These are phyloP conservation scores for Ibycter americanus DNA, from an alignment of 2,797 vertebrate species.

Conservation along the genomic window DNA sequence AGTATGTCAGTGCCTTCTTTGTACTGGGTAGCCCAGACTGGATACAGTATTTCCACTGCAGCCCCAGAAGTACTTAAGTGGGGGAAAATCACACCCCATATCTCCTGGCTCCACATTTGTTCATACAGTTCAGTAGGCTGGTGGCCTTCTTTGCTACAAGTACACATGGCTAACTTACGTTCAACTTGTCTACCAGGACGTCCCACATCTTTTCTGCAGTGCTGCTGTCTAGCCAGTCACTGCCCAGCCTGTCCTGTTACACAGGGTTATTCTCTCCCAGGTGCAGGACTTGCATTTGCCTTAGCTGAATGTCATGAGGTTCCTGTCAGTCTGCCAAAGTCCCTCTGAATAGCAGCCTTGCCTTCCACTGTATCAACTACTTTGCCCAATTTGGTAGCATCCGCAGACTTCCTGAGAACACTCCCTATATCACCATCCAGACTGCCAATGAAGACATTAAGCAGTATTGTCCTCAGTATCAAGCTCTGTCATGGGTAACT, in stretches of 20 bases:
- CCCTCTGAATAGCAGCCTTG: not conserved
- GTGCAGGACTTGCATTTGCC: not conserved
- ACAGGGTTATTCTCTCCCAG: not conserved
- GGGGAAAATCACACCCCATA: not conserved
- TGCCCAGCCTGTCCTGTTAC: not conserved
- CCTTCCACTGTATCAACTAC: not conserved
- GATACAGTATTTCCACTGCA: not conserved
- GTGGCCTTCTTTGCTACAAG: not conserved
- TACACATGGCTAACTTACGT: rapidly evolving
- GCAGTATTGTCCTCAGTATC: not conserved
- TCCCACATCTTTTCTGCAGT: not conserved
- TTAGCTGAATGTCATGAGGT: not conserved
- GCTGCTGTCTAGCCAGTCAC: not conserved
- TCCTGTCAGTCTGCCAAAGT: not conserved
- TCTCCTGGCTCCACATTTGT: not conserved
- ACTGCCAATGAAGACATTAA: not conserved
- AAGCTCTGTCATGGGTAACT: not conserved
- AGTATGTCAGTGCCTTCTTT: not conserved
- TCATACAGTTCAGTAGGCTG: not conserved
- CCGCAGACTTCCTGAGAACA: not conserved
- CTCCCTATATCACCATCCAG: not conserved
- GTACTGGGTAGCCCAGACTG: not conserved
- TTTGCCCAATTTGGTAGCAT: not conserved
- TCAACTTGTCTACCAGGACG: not conserved
- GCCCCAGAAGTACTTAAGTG: not conserved